Evolutionary conservation across 2,888 invertebrate genomes (phyloP), one percentile per base, ranked within the genome.

Genomic region (Drosophila ustulata): DNA sequence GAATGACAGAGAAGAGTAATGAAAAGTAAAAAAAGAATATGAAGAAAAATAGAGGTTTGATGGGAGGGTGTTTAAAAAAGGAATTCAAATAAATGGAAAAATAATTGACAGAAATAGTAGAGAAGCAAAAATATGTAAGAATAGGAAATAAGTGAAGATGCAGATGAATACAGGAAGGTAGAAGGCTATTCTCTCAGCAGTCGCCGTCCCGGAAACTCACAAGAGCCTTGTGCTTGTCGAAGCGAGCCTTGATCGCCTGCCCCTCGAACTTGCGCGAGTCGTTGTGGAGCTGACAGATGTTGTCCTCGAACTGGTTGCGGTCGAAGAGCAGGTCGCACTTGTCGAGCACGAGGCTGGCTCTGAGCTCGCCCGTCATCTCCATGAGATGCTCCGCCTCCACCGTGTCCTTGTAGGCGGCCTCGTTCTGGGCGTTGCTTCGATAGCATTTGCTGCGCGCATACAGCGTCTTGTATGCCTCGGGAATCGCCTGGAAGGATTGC

Each of bases 261-360:
- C 66, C 34, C 0, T 13, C 23, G 9, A 50, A 51, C 18, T 62
- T 79, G 3, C 69, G 76, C 0, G 78, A 74, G 41, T 85, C 88
- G 28, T 69, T 62, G 37, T 80, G 74, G 2, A 91, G 45, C 8
- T 73, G 53, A 3, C 80, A 61, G 41, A 91, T 87, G 18, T 78
- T 78, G 7, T 79, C 74, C 68, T 91, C 92, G 25, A 91, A 90
- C 26, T 71, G 71, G 32, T 91, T 92, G 25, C 84, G 70, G 32
- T 90, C 85, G 50, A 86, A 88, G 1, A 90, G 65, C 0, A 87
- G 88, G 63, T 91, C 88, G 66, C 89, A 90, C 8, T 87, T 80
- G 59, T 84, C 85, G 18, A 90, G 53, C 26, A 82, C 75, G 0
- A 86, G 71, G 0, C 32, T 41, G 0, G 52, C 3, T 6, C 47